phyloP scores from a whole-genome alignment of 2,888 invertebrate genomes.

The Rhagonycha fulva region DNA sequence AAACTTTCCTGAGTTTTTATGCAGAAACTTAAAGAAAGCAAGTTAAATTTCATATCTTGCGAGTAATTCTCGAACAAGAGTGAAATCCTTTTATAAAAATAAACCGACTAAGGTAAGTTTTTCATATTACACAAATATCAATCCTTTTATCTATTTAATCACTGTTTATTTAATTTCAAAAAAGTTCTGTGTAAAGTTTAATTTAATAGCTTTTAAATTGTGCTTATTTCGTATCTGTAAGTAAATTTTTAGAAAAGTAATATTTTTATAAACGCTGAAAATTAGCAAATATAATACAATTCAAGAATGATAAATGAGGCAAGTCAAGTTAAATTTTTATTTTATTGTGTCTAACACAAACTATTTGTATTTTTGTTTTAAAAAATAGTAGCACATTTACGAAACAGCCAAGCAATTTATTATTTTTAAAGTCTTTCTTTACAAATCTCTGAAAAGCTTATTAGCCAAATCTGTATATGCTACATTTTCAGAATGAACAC shows the following conservation, averaged over 20 bases:
- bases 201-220: neutral
- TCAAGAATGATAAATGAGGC: neutral
- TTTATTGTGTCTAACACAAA: neutral
- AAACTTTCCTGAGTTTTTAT: too few relatives aligned
- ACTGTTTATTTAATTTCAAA: too few relatives aligned
- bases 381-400: conserved; percentile 1
- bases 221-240: neutral
- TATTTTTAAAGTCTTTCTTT: neutral
- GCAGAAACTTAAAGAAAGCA: too few relatives aligned
- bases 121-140: too few relatives aligned
- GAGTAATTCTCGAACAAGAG: too few relatives aligned
- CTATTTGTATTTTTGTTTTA: neutral
- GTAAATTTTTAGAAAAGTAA: neutral
- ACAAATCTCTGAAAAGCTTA: neutral
- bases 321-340: neutral
- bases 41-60: too few relatives aligned
- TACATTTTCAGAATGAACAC: neutral
- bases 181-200: too few relatives aligned
- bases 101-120: too few relatives aligned
- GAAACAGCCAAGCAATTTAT: conserved; percentile 1
- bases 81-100: too few relatives aligned
- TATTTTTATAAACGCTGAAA: neutral
- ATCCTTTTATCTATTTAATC: too few relatives aligned
- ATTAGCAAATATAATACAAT: neutral
- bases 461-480: neutral